These are phyloP conservation scores for Linepithema humile DNA, from an alignment of 1,140 invertebrate species.

Conservation along the genomic window DNA sequence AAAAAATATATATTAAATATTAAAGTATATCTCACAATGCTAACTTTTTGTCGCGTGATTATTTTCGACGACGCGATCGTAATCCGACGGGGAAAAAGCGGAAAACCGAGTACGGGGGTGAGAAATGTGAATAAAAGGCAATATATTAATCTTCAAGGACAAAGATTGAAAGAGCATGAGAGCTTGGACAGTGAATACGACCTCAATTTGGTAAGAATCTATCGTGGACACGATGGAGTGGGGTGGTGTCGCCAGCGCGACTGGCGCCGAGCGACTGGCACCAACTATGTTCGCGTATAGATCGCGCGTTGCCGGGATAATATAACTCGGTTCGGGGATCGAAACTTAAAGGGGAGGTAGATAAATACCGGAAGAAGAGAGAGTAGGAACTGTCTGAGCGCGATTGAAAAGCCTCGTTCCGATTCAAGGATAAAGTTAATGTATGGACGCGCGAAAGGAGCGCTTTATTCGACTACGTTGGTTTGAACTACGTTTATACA, in stretches of 20 bases:
- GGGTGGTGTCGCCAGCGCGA: slow-evolving; percentile 32
- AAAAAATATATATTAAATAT: too few relatives aligned
- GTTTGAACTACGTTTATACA: too few relatives aligned
- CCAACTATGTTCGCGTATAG: slow-evolving; percentile 44
- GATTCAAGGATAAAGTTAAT: not conserved
- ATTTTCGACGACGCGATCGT: not conserved
- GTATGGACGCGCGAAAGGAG: too few relatives aligned
- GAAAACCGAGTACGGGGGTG: not conserved
- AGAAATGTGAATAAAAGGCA: not conserved
- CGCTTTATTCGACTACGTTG: too few relatives aligned
- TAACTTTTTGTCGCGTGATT: slow-evolving; percentile 5
- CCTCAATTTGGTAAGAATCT: slow-evolving; percentile 46
- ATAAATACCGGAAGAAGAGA: slow-evolving; percentile 32
- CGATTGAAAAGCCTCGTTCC: not conserved
- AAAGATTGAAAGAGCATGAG: not conserved
- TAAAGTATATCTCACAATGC: not conserved
- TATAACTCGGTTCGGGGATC: slow-evolving; percentile 37
- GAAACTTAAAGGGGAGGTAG: slow-evolving; percentile 51
- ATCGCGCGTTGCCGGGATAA: slow-evolving; percentile 12
- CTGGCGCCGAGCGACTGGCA: slow-evolving; percentile 51
- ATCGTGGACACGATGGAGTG: not conserved
- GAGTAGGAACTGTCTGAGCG: not conserved
- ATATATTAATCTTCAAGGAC: slow-evolving; percentile 6
- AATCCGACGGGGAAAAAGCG: not conserved
- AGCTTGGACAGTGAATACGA: slow-evolving; percentile 30